Conservation (phyloP, 2,888 invertebrate species). For the Phortica magna region DNA sequence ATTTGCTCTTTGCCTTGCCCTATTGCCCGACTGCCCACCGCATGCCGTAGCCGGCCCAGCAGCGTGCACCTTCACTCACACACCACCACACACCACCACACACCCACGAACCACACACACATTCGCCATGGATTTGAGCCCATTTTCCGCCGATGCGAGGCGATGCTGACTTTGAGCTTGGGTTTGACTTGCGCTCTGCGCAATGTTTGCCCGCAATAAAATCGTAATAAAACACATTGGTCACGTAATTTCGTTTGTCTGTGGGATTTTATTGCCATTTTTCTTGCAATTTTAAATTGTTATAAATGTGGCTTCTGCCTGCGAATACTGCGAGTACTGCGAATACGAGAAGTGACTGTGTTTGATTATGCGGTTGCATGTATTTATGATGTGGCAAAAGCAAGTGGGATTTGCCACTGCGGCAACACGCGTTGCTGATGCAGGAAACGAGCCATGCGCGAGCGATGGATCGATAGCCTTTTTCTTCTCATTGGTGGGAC, state of each 20-base stretch:
- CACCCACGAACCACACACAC: background rate
- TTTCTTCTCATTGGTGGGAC: background rate
- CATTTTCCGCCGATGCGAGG: slow-evolving; percentile 9
- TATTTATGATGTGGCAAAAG: slow-evolving; percentile 74
- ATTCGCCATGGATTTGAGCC: background rate
- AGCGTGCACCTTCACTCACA: background rate
- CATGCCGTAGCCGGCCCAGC: background rate
- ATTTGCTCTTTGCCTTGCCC: background rate
- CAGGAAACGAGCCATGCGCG: background rate
- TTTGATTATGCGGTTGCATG: slow-evolving; percentile 56
- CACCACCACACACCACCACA: slow-evolving; percentile 2
- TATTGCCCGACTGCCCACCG: background rate
- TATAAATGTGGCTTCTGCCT: slow-evolving; percentile 67
- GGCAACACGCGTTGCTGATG: slow-evolving; percentile 6
- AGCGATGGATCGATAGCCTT: slow-evolving; percentile 6
- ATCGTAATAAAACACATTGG: slow-evolving; percentile 78
- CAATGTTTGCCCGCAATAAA: slow-evolving; percentile 66
- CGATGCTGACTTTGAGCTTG: slow-evolving; percentile 59
- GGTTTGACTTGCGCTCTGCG: slow-evolving; percentile 49
- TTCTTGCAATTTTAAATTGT: slow-evolving; percentile 74
- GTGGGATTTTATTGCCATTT: slow-evolving; percentile 78
- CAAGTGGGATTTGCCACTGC: slow-evolving; percentile 10
- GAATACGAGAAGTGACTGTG: slow-evolving; percentile 43
- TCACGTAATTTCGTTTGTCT: slow-evolving; percentile 78
- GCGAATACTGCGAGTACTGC: background rate